These are phyloP conservation scores for Pachydiplax longipennis DNA, from an alignment of 2,888 invertebrate species.

Conservation along the genomic window DNA sequence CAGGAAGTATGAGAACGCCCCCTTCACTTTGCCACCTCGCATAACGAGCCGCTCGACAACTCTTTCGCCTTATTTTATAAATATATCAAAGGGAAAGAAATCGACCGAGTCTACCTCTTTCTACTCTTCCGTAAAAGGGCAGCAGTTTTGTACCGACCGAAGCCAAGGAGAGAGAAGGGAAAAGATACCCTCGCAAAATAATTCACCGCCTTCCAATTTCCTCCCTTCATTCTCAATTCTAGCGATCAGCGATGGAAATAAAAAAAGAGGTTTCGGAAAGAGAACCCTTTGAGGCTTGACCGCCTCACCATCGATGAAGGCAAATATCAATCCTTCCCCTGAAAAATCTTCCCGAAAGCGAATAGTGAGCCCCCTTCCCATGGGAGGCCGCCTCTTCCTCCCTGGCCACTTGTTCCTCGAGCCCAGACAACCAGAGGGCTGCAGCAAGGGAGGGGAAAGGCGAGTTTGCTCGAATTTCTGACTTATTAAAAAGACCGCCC, in stretches of 20 bases:
- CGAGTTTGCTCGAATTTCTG: constrained; percentile 43
- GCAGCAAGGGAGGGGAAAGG: not conserved
- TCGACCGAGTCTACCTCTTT: not conserved
- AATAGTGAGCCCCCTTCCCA: not conserved
- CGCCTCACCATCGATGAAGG: constrained; percentile 32
- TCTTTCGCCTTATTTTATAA: not conserved
- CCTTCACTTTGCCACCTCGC: not conserved
- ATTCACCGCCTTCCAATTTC: constrained; percentile 40
- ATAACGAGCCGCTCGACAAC: not conserved
- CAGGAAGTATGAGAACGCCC: not conserved
- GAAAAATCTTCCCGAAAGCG: not conserved
- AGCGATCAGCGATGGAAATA: constrained; percentile 23
- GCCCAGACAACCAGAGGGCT: constrained; percentile 1
- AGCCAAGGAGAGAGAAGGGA: not conserved
- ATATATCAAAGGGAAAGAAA: too few species aligned
- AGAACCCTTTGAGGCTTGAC: constrained; percentile 33
- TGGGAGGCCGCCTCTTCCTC: not conserved
- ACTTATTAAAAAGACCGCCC: constrained; percentile 37
- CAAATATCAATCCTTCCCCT: constrained; percentile 38
- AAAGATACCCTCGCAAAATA: not conserved
- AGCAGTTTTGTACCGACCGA: not conserved
- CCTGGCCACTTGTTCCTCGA: constrained; percentile 17
- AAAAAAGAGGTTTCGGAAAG: not conserved
- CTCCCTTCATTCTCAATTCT: constrained; percentile 43
- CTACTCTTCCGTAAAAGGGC: constrained; percentile 2